Evolutionary conservation across 2,113 vertebrate genomes (phyloP).

Genomic region (Nothocercus nigrocapillus): DNA sequence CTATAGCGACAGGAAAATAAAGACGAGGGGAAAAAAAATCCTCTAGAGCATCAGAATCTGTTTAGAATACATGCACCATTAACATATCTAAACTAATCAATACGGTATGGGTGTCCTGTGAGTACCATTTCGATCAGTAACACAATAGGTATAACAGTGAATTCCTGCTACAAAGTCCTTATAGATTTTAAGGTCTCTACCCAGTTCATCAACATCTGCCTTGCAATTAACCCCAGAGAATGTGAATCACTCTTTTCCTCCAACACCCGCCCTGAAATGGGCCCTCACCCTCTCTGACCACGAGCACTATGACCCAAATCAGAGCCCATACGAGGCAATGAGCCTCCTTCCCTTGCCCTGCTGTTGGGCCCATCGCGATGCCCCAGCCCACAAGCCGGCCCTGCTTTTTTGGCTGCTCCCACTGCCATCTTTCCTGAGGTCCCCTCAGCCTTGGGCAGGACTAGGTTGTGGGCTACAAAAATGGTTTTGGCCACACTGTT

Average conservation of each 20-base stretch:
- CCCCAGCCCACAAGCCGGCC: background rate
- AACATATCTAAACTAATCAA: constrained; percentile 14
- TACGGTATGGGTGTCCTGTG: background rate
- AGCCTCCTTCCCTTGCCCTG: background rate
- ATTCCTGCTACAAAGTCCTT: background rate
- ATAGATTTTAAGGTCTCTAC: background rate
- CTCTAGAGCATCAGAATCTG: background rate
- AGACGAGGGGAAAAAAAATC: background rate
- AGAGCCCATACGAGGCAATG: accelerated
- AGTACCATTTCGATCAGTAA: background rate
- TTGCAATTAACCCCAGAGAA: background rate
- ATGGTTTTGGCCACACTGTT: background rate
- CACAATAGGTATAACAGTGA: background rate
- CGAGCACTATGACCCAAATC: background rate
- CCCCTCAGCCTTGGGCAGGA: background rate
- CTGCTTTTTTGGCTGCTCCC: background rate
- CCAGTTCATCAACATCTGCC: background rate
- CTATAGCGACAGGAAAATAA: constrained; percentile 21
- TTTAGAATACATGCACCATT: background rate
- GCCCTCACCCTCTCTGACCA: background rate
- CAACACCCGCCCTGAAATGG: accelerated
- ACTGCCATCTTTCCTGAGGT: background rate
- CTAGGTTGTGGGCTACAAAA: background rate
- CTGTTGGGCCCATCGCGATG: background rate
- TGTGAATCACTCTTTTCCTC: background rate